Base-by-base conservation (phyloP, 2,113 vertebrate genomes). In the Hymenochirus boettgeri region DNA sequence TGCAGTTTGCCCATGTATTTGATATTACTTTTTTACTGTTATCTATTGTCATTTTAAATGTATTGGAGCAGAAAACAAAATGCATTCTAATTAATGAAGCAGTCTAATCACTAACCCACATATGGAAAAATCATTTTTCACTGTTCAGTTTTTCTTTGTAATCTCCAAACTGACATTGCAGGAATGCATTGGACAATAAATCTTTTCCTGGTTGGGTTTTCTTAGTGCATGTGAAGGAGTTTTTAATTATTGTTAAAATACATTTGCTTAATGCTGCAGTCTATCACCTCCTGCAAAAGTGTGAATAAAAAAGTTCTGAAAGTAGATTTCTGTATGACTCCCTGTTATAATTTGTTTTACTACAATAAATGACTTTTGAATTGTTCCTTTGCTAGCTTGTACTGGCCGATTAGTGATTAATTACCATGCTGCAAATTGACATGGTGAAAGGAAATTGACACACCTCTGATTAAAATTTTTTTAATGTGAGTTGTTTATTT, bases 391-490 rank as follows among this genome's bases (percentile, higher is more conserved):
- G 77, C 87, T 83, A 77, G 82, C 83, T 79, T 82, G 79, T 17
- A 56, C 83, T 79, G 78, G 82, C 81, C 46, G 85, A 91, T 90
- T 87, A 89, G 83, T 91, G 88, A 91, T 90, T 89, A 90, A 91
- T 92, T 91, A 88, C 88, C 84, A 85, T 72, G 78, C 82, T 82
- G 80, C 81, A 89, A 90, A 89, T 84, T 87, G 88, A 87, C 86
- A 86, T 71, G 83, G 86, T 83, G 86, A 69, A 71, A 84, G 80
- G 84, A 91, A 90, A 90, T 86, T 82, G 87, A 91, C 88, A 89
- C 79, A 83, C 82, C 76, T 77, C 86, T 90, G 87, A 91, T 90
- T 91, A 91, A 91, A 90, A 89, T 88, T 89, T 82, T 89, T 86
- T 88, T 85, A 83, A 84, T 83, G 84, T 74, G 80, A 75, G 80